phyloP scores from a whole-genome alignment of 2,797 vertebrate species.

The Gallinago nigripennis region DNA sequence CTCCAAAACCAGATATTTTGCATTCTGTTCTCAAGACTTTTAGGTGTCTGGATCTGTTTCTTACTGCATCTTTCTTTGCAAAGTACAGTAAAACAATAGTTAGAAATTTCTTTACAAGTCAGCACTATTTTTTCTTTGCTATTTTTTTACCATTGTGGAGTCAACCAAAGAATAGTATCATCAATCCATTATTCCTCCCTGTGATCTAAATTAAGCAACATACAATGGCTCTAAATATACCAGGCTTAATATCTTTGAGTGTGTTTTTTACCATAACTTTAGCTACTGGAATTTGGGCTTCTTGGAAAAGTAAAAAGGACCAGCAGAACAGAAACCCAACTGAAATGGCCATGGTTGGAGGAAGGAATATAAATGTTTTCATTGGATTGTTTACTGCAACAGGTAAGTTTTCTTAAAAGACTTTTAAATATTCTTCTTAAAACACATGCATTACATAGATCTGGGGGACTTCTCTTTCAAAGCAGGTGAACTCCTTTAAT shows the following conservation, averaged over 20 bases:
- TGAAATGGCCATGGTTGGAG: slow-evolving; percentile 83
- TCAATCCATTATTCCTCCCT: not conserved
- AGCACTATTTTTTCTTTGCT: not conserved
- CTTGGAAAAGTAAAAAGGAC: slow-evolving; percentile 79
- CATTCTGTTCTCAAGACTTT: not conserved
- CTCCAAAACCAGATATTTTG: not conserved
- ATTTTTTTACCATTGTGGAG: not conserved
- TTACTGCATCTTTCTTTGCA: not conserved
- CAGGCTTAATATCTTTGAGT: slow-evolving; percentile 78
- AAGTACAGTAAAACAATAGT: not conserved
- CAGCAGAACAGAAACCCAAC: slow-evolving; percentile 77
- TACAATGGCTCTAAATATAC: slow-evolving; percentile 81
- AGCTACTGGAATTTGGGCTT: slow-evolving; percentile 84
- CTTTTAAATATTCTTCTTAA: not conserved
- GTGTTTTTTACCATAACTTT: slow-evolving; percentile 80
- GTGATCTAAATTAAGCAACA: not conserved
- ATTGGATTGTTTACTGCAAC: slow-evolving; percentile 85
- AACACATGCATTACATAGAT: not conserved
- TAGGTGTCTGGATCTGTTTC: not conserved
- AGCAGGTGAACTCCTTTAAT: slow-evolving; percentile 41
- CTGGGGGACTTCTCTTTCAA: slow-evolving; percentile 20
- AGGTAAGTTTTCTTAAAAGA: slow-evolving; percentile 70
- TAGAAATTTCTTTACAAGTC: not conserved
- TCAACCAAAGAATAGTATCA: not conserved
- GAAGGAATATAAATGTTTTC: slow-evolving; percentile 79